Evolutionary conservation across 2,113 vertebrate genomes (phyloP), one percentile per base, ranked within the genome.

Genomic region (Ceyx melanurus): DNA sequence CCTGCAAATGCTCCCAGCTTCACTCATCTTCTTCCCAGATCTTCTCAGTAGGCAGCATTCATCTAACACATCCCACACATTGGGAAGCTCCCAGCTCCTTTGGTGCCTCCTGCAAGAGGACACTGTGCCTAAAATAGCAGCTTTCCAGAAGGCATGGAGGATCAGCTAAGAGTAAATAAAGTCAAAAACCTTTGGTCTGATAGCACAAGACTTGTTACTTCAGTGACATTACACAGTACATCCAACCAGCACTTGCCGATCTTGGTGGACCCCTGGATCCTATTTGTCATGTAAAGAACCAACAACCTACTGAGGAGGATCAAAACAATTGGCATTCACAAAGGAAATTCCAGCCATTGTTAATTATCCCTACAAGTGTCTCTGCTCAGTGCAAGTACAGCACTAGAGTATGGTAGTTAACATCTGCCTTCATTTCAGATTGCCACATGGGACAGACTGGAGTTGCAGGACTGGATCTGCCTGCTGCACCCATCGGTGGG

Each of bases 311-410:
- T 64, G 50, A 89, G 61, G 15, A 71, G 20, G 54, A 79, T 29
- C 29, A 35, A 65, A 16, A 87, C 11, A 64, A 45, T 4, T 7
- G 16, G 31, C 31, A 51, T 8, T 76, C 62, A 73, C 26, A 51
- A 78, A 64, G 25, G 64, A 82, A 66, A 16, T 54, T 7, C 8
- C 0, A 1, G 28, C 20, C 51, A n/a, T 6, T 0, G 0, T 15
- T 75, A 75, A 80, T 78, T 16, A 33, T 3, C 45, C 53, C 19
- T 73, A 42, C 19, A 54, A 22, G 29, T 9, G 8, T 13, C 42
- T 61, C 16, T 62, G 42, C n/a, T 82, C 46, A 42, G 12, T 3
- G 11, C n/a, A 80, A 60, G 40, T 13, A 58, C n/a, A 33, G n/a
- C 58, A 48, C 26, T 74, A 65, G 51, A 65, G 18, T 8, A 15